Evolutionary conservation across 2,888 invertebrate species (phyloP).

Genomic region (Nephrotoma flavescens): DNA sequence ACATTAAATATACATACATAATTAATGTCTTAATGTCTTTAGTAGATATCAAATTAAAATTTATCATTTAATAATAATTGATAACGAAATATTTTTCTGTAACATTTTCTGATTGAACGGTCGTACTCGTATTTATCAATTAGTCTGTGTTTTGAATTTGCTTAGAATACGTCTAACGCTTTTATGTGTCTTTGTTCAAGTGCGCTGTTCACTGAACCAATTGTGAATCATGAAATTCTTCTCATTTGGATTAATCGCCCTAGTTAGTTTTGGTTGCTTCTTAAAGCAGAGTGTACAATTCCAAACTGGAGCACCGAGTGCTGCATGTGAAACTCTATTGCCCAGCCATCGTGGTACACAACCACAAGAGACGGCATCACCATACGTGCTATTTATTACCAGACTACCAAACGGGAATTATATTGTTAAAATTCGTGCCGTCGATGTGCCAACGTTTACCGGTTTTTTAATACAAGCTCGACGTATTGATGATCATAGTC

Average conservation of each 20-base stretch:
- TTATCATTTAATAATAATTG: neutral
- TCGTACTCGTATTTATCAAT: neutral
- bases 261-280: slow-evolving; percentile 4
- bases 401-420: slow-evolving; percentile 35
- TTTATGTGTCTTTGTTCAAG: neutral
- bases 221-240: neutral
- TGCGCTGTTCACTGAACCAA: neutral
- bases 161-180: neutral
- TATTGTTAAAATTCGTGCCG: slow-evolving; percentile 31
- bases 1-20: neutral
- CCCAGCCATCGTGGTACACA: slow-evolving; percentile 46
- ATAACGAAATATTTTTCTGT: neutral
- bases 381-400: slow-evolving; percentile 34
- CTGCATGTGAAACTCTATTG: slow-evolving; percentile 36
- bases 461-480: slow-evolving; percentile 38
- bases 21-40: neutral
- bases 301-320: slow-evolving; percentile 31
- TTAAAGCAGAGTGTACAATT: slow-evolving; percentile 21
- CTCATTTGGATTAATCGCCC: neutral
- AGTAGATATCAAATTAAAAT: neutral
- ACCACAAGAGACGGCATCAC: slow-evolving; percentile 40
- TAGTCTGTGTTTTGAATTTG: neutral
- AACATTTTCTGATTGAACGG: neutral
- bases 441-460: slow-evolving; percentile 32
- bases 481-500: slow-evolving; percentile 31